phyloP scores from a whole-genome alignment of 92 coral and sea anemone genomes.

The Actinostola sp. region DNA sequence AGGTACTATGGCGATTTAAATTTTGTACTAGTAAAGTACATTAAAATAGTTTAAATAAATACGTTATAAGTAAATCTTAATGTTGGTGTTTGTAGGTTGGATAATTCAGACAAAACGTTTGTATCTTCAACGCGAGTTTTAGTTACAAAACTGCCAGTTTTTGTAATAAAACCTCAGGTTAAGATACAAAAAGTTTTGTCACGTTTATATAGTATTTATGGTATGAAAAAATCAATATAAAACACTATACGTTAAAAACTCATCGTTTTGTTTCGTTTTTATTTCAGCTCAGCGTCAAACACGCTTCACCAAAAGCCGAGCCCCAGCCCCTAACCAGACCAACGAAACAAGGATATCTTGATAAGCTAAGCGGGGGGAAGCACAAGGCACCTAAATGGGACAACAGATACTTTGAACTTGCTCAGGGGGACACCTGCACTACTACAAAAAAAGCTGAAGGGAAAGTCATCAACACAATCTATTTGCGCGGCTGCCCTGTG shows the following conservation, averaged over 20 bases:
- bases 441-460: slow-evolving; percentile 88
- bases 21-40: too few relatives aligned
- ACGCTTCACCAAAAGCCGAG: slow-evolving; percentile 26
- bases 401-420: slow-evolving; percentile 88
- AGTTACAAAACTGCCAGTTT: too few relatives aligned
- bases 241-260: too few relatives aligned
- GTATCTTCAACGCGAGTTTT: too few relatives aligned
- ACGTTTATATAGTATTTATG: too few relatives aligned
- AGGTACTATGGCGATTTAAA: too few relatives aligned
- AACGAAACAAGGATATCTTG: slow-evolving; percentile 79
- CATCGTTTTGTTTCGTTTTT: not conserved
- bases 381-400: slow-evolving; percentile 95
- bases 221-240: not conserved
- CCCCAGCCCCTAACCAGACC: slow-evolving; percentile 55
- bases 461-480: slow-evolving; percentile 85
- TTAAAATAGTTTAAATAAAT: too few relatives aligned
- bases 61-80: too few relatives aligned
- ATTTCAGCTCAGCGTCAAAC: slow-evolving; percentile 73
- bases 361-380: slow-evolving; percentile 93
- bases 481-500: slow-evolving; percentile 90
- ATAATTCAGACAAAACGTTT: too few relatives aligned
- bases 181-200: too few relatives aligned
- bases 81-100: too few relatives aligned
- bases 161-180: too few relatives aligned
- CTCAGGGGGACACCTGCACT: slow-evolving; percentile 81